phyloP scores from a whole-genome alignment of 2,888 invertebrate species.

The Bibio marci region DNA sequence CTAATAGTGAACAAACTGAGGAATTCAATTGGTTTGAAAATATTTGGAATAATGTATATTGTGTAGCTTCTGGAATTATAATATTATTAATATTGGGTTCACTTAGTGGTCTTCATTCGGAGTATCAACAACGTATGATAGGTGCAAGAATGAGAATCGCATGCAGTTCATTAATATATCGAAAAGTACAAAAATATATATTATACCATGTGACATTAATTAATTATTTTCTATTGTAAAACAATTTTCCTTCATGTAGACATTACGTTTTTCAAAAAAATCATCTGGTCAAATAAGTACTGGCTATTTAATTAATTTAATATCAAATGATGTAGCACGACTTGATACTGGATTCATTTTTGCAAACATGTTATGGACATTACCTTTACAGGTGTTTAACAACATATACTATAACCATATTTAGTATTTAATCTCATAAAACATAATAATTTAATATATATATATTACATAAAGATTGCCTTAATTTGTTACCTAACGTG shows the following conservation, averaged over 20 bases:
- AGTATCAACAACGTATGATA: constrained; percentile 23
- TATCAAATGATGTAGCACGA: constrained; percentile 74
- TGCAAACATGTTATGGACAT: constrained; percentile 67
- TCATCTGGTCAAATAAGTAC: constrained; percentile 55
- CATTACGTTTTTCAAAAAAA: constrained; percentile 47
- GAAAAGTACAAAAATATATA: constrained; percentile 34
- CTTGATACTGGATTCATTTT: constrained; percentile 62
- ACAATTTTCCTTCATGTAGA: constrained; percentile 27
- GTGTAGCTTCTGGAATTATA: no score
- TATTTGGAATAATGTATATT: no score
- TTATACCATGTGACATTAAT: no score
- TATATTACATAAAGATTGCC: no score
- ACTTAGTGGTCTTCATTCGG: constrained; percentile 17
- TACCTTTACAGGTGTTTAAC: constrained; percentile 39
- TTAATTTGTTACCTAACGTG: no score
- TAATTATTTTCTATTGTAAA: no score
- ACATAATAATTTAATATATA: no score
- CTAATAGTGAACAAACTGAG: no score
- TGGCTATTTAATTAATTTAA: constrained; percentile 76
- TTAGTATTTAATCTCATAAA: no score
- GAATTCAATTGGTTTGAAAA: no score
- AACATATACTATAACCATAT: no score
- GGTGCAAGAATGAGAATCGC: constrained; percentile 51
- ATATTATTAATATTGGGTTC: no score
- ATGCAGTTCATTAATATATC: constrained; percentile 45